These are phyloP conservation scores for Nasonovia ribisnigri DNA, from an alignment of 2,888 invertebrate genomes.

Conservation along the genomic window DNA sequence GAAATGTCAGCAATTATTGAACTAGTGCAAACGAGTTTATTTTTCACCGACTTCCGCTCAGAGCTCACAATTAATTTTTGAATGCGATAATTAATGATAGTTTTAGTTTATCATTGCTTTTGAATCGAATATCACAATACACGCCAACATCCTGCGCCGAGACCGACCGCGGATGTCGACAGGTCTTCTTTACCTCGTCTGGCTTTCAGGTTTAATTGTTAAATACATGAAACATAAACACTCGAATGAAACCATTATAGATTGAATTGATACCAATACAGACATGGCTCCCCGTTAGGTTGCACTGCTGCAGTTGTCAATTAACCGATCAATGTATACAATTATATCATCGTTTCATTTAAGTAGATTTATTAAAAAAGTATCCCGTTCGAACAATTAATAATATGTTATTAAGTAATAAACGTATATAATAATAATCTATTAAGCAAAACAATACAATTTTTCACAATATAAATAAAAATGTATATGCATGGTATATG, in stretches of 20 bases:
- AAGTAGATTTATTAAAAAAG: too few species aligned
- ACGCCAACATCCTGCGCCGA: not conserved
- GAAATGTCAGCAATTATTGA: not conserved
- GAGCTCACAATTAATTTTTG: not conserved
- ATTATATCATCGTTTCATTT: too few species aligned
- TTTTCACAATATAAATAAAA: too few species aligned
- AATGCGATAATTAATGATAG: too few species aligned
- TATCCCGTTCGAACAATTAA: too few species aligned
- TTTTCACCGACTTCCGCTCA: not conserved
- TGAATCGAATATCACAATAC: conserved; percentile 12
- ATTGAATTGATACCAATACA: not conserved
- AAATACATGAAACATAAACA: not conserved
- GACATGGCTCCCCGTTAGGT: not conserved
- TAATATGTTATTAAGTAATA: too few species aligned
- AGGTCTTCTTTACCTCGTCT: not conserved
- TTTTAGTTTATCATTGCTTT: too few species aligned
- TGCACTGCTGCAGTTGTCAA: not conserved
- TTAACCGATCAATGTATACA: not conserved
- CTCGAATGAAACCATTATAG: not conserved
- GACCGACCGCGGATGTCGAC: not conserved
- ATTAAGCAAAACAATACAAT: too few species aligned
- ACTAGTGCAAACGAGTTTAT: not conserved
- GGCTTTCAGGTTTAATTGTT: not conserved
- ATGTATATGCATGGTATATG: too few species aligned
- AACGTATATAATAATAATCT: too few species aligned